Evolutionary conservation across 2,113 vertebrate species (phyloP).

Genomic region (Eolophus roseicapilla): DNA sequence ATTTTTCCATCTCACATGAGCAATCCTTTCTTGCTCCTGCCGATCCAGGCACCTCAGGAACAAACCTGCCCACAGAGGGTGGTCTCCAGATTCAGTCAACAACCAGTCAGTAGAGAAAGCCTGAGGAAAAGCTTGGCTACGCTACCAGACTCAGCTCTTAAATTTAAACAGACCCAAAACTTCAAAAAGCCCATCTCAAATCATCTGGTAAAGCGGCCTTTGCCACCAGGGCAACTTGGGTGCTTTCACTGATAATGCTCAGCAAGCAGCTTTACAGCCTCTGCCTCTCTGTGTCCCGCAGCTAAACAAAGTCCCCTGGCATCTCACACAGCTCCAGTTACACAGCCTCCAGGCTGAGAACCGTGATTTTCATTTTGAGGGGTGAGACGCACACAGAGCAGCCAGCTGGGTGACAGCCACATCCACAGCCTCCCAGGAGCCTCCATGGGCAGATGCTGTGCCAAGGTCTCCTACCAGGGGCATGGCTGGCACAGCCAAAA

Average conservation of each 20-base stretch:
- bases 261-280: not conserved
- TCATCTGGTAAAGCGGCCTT: not conserved
- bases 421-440: not conserved
- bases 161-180: not conserved
- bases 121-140: not conserved
- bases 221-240: not conserved
- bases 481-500: not conserved
- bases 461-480: not conserved
- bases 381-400: not conserved
- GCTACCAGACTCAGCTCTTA: not conserved
- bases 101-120: not conserved
- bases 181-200: not conserved
- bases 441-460: not conserved
- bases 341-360: not conserved
- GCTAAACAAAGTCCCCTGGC: not conserved
- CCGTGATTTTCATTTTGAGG: fast-evolving
- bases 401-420: not conserved
- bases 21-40: not conserved
- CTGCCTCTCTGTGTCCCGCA: not conserved
- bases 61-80: not conserved
- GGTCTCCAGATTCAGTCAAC: not conserved
- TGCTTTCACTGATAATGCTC: not conserved
- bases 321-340: not conserved
- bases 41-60: not conserved
- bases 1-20: not conserved